Percentiles rank a stretch among this genome's conserved stretches.
phyloP scores from a whole-genome alignment of 2,113 vertebrate genomes.

The Erinaceus europaeus region DNA sequence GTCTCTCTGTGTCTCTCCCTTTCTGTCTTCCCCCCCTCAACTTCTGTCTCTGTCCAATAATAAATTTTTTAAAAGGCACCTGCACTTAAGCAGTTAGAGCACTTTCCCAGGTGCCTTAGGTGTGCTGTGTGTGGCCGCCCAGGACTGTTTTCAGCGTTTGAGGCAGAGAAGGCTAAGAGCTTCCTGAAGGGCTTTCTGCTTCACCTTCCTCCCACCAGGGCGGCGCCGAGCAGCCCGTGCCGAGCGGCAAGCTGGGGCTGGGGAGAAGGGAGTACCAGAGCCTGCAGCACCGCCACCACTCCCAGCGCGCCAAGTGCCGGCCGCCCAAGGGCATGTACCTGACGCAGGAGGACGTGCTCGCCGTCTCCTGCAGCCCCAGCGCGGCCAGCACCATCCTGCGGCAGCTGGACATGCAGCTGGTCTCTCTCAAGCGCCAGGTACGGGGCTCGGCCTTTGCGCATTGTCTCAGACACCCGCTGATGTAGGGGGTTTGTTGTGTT shows the following conservation, averaged over 20 bases:
- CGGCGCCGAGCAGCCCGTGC: conserved; percentile 86
- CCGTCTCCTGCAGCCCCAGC: conserved; percentile 94
- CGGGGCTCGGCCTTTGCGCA: background rate
- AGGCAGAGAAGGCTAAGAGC: no score
- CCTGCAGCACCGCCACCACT: conserved; percentile 95
- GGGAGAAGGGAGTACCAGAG: conserved; percentile 96
- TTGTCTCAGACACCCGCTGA: background rate
- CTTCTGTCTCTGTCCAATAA: no score
- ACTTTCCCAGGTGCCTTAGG: no score
- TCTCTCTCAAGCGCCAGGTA: conserved; percentile 98
- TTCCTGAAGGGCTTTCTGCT: background rate
- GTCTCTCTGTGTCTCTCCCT: no score
- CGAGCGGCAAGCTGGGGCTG: conserved; percentile 91
- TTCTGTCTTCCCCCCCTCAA: no score
- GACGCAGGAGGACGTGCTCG: conserved; percentile 96
- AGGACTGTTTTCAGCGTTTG: no score
- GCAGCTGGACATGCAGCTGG: conserved; percentile 97
- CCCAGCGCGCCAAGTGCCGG: conserved; percentile 94
- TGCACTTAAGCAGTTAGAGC: no score
- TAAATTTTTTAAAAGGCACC: no score
- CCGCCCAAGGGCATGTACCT: conserved; percentile 99
- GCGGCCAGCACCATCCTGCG: conserved; percentile 96
- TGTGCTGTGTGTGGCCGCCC: background rate
- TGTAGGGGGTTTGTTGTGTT: no score
- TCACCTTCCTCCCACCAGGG: conserved; percentile 74